phyloP scores from a whole-genome alignment of 2,113 vertebrate genomes.

The Onychostoma macrolepis region DNA sequence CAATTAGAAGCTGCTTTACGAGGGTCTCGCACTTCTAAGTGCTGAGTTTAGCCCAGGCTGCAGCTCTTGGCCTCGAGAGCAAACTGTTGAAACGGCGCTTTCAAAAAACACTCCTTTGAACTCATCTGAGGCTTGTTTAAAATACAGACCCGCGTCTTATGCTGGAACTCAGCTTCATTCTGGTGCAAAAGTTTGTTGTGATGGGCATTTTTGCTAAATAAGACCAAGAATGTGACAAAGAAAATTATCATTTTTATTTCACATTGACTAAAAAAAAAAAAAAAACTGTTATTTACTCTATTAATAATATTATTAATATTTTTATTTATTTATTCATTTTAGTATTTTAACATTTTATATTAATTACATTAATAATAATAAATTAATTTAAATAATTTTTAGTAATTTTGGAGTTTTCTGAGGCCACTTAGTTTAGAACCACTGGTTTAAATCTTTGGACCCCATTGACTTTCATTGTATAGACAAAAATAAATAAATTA shows the following conservation, averaged over 20 bases:
- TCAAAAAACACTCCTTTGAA: constrained; percentile 57
- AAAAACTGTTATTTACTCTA: no score
- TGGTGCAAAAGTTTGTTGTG: constrained; percentile 27
- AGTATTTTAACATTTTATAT: no score
- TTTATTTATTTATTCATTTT: no score
- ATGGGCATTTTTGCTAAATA: background rate
- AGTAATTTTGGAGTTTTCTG: background rate
- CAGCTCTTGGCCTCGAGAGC: constrained; percentile 43
- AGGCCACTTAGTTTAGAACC: background rate
- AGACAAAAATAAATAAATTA: no score
- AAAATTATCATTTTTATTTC: background rate
- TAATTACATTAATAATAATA: no score
- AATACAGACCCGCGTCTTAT: constrained; percentile 49
- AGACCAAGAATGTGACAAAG: background rate
- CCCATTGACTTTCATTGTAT: background rate
- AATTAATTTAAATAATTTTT: background rate
- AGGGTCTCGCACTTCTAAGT: constrained; percentile 55
- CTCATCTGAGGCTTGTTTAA: constrained; percentile 58
- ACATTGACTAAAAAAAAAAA: no score
- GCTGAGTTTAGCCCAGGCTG: constrained; percentile 53
- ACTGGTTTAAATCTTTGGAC: background rate
- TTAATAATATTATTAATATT: no score
- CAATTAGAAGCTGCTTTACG: constrained; percentile 60
- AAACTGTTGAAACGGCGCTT: constrained; percentile 48
- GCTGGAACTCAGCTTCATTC: constrained; percentile 52